phyloP scores from a whole-genome alignment of 2,113 vertebrate species.

The zebrafish (Danio rerio) region DNA sequence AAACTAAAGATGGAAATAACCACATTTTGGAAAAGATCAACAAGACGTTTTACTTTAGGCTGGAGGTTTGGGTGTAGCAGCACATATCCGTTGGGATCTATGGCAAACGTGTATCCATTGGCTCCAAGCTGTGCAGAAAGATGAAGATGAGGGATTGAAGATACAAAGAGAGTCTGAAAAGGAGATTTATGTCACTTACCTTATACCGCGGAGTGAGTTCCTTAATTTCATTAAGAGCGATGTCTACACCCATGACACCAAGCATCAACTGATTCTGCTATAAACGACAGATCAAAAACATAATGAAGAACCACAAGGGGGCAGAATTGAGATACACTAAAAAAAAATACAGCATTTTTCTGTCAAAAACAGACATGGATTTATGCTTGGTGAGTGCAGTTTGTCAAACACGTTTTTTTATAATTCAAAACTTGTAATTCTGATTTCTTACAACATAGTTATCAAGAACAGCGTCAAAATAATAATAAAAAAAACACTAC shows the following conservation, averaged over 20 bases:
- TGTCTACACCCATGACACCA: constrained; percentile 96
- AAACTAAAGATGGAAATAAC: background rate
- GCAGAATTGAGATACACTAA: constrained; percentile 63
- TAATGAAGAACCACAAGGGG: constrained; percentile 67
- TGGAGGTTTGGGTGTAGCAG: constrained; percentile 96
- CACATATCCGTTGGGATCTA: constrained; percentile 97
- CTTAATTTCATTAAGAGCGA: constrained; percentile 95
- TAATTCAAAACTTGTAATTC: background rate
- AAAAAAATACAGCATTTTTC: background rate
- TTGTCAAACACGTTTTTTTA: background rate
- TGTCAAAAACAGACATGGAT: background rate
- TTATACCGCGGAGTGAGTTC: constrained; percentile 94
- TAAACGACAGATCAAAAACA: constrained; percentile 27
- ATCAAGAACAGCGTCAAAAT: background rate
- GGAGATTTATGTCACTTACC: constrained; percentile 70
- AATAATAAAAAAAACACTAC: background rate
- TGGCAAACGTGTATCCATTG: constrained; percentile 97
- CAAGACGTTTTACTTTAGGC: constrained; percentile 83
- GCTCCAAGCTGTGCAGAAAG: constrained; percentile 85
- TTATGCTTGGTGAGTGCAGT: background rate
- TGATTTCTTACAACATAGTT: background rate
- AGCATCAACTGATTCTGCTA: constrained; percentile 95
- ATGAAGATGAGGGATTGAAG: background rate
- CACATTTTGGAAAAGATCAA: background rate
- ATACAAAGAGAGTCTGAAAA: background rate